These are phyloP conservation scores for Coenonympha arcania DNA, from an alignment of 2,888 invertebrate genomes.

Conservation along the genomic window DNA sequence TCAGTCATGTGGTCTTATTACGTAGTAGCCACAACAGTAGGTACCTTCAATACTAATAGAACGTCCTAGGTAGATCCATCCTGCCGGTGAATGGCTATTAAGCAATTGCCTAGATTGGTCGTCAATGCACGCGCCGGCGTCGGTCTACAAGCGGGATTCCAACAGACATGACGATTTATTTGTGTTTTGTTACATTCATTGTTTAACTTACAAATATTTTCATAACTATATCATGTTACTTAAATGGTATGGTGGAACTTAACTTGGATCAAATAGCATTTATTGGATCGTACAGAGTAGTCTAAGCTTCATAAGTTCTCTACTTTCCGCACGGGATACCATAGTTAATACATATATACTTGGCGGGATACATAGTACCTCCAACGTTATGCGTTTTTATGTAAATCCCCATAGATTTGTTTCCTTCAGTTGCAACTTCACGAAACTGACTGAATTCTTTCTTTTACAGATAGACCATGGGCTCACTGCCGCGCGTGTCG, in stretches of 20 bases:
- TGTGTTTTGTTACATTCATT: background rate
- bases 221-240: too few relatives aligned
- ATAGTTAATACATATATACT: too few relatives aligned
- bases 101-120: constrained; percentile 13
- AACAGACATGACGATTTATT: background rate
- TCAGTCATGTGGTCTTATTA: too few relatives aligned
- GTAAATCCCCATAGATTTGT: too few relatives aligned
- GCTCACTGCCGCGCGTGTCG: constrained; percentile 82
- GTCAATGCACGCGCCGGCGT: constrained; percentile 8
- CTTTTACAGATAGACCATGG: constrained; percentile 69
- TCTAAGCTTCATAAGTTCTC: too few relatives aligned
- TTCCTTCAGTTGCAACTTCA: too few relatives aligned
- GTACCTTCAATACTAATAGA: background rate
- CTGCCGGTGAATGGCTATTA: constrained; percentile 9
- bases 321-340: too few relatives aligned
- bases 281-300: too few relatives aligned
- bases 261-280: too few relatives aligned
- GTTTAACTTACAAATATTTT: background rate
- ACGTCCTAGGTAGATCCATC: background rate
- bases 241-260: too few relatives aligned
- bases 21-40: background rate
- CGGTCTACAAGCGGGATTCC: background rate
- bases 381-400: too few relatives aligned
- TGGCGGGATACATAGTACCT: too few relatives aligned
- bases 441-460: background rate